Evolutionary conservation across 2,113 vertebrate species (phyloP), one percentile per base, ranked within the genome.

Genomic region (Jacana jacana): DNA sequence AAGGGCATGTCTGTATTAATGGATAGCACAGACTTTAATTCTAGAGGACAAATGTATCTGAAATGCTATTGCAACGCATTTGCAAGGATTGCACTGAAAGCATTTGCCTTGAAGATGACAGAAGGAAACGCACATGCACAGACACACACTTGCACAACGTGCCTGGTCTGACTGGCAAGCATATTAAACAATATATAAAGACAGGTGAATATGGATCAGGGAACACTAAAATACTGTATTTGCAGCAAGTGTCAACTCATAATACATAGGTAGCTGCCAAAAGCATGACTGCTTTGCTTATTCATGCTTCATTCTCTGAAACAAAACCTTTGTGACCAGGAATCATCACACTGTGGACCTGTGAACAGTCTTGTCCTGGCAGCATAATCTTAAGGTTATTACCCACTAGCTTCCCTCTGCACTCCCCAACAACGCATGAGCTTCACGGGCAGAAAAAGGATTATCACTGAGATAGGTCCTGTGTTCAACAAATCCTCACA

Each of bases 281-380:
- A 81, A 63, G 7, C 44, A 19, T 14, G 13, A 55, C 13, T 60
- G 30, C 11, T 54, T 28, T 40, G 39, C 37, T 64, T 39, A 27
- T 58, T 64, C 28, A 9, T 1, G 2, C 8, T 66, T 83, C 18
- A 8, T 40, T 55, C 66, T 61, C 30, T 25, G 46, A 18, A 86
- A 55, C 4, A 42, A 33, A 69, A 30, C 2, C 5, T 12, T 0
- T 4, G 25, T 6, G 28, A 2, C 14, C n/a, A 52, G 31, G 22
- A 80, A n/a, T 7, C 27, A 23, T 1, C 9, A 9, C 51, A 23
- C 39, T 6, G 12, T 6, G 24, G 37, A 44, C 37, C 35, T 39
- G 31, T 13, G 35, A 66, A 18, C 31, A 42, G 31, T 35, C 28
- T 51, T 30, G 39, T 18, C 37, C 55, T 6, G 4, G 3, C 11